Conservation (phyloP, 2,888 invertebrate genomes). For the Bugulina stolonifera region DNA sequence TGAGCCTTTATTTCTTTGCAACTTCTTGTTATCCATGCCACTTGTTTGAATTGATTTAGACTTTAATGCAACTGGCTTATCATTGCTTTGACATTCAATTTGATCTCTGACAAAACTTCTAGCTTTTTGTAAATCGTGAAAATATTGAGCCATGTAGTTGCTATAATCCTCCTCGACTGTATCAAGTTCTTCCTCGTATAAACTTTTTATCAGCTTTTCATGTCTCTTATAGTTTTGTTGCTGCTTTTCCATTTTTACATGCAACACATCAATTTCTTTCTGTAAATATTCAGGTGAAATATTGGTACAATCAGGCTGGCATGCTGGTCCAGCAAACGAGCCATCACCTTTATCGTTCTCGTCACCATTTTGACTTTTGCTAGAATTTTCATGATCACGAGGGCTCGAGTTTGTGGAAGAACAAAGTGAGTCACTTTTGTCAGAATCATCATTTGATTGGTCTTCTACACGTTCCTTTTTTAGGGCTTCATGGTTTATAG, state of each 20-base stretch:
- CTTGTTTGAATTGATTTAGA: background rate
- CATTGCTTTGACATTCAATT: background rate
- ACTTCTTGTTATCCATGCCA: background rate
- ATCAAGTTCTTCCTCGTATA: conserved; percentile 1
- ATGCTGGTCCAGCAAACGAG: background rate
- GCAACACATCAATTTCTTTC: background rate
- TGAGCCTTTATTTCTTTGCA: too few species aligned
- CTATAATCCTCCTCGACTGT: background rate
- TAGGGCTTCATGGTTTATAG: too few species aligned
- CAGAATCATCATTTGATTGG: too few species aligned
- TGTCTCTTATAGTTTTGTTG: background rate
- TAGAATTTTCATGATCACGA: background rate
- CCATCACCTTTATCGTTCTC: background rate
- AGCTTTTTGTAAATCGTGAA: background rate
- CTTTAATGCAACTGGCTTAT: background rate
- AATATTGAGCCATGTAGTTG: background rate
- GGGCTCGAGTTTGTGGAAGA: background rate
- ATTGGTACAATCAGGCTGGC: background rate
- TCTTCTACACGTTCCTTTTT: too few species aligned
- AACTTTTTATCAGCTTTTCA: background rate
- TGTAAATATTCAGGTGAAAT: background rate
- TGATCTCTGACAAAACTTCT: too few species aligned
- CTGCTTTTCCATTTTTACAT: background rate
- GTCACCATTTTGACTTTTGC: background rate
- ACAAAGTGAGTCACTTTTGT: background rate